A percentile compares a stretch with the other conserved stretches of the same genome.
Conservation (phyloP, 2,113 vertebrate genomes). For the Psephotus haematonotus region DNA sequence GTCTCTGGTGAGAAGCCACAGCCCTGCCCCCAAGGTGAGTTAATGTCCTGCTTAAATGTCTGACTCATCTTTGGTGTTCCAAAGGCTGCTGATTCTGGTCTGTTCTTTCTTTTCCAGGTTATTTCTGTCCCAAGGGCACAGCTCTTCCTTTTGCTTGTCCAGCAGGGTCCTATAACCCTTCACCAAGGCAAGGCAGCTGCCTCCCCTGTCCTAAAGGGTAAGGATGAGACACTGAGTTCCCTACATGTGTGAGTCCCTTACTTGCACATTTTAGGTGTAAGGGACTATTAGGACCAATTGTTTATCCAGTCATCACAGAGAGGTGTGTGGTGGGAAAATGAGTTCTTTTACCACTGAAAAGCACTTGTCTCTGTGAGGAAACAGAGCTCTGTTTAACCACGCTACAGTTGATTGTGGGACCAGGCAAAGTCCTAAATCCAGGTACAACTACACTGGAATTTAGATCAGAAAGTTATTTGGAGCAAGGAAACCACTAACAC, state of each 20-base stretch:
- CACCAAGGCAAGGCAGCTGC: slow-evolving; percentile 76
- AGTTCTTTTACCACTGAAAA: background rate
- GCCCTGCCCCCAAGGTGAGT: slow-evolving; percentile 85
- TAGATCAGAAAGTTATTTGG: background rate
- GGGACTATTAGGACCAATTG: background rate
- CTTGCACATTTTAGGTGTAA: accelerated
- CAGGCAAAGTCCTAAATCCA: background rate
- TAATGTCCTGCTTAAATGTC: accelerated
- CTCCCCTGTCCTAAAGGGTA: slow-evolving; percentile 86
- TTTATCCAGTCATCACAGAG: background rate
- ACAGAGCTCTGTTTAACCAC: background rate
- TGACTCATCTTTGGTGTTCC: background rate
- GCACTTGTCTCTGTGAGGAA: background rate
- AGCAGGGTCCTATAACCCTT: slow-evolving; percentile 79
- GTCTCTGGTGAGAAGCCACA: slow-evolving; percentile 67
- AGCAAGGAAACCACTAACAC: background rate
- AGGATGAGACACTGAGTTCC: background rate
- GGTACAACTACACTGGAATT: background rate
- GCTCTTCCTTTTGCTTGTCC: slow-evolving; percentile 79
- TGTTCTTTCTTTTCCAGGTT: slow-evolving; percentile 70
- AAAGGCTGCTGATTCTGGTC: background rate
- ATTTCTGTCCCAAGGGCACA: slow-evolving; percentile 85
- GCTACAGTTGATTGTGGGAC: background rate
- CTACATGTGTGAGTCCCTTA: background rate
- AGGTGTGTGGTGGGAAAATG: background rate